These are phyloP conservation scores for Dynastes tityus DNA, from an alignment of 2,888 invertebrate species.

Conservation along the genomic window DNA sequence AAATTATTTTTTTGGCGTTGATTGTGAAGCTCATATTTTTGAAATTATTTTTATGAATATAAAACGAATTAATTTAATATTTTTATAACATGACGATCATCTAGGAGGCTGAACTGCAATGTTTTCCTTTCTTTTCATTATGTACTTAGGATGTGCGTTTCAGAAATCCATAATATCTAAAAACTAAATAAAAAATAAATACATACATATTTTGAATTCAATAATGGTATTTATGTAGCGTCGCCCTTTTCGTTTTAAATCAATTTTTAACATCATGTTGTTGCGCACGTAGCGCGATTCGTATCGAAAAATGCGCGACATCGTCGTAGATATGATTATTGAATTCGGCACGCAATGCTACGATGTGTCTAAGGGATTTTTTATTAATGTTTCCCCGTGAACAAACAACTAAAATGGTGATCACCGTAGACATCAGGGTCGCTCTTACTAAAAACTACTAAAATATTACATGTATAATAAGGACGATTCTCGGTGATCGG, in stretches of 20 bases:
- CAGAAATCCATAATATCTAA: conserved; percentile 30
- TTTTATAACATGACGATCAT: too few species aligned
- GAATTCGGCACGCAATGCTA: conserved; percentile 37
- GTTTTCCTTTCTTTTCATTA: conserved; percentile 32
- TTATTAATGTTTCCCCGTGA: conserved; percentile 66
- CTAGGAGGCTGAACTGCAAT: neutral
- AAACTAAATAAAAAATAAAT: conserved; percentile 46
- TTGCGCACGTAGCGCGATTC: neutral
- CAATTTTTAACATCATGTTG: neutral
- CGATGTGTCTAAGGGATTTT: conserved; percentile 61
- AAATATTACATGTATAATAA: neutral
- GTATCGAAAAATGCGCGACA: neutral
- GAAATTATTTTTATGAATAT: too few species aligned
- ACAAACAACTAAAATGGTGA: conserved; percentile 48
- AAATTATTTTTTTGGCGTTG: too few species aligned
- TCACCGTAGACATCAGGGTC: conserved; percentile 17
- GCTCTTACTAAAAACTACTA: neutral
- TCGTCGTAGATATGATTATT: conserved; percentile 26
- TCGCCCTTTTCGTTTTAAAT: neutral
- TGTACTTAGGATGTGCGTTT: conserved; percentile 34
- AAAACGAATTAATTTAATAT: too few species aligned
- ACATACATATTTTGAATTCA: conserved; percentile 36
- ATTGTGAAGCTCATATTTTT: too few species aligned
- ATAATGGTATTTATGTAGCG: conserved; percentile 22
- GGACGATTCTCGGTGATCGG: conserved; percentile 28